Base-by-base conservation (phyloP, 1,140 invertebrate species). In the Drosophila kohkoa region DNA sequence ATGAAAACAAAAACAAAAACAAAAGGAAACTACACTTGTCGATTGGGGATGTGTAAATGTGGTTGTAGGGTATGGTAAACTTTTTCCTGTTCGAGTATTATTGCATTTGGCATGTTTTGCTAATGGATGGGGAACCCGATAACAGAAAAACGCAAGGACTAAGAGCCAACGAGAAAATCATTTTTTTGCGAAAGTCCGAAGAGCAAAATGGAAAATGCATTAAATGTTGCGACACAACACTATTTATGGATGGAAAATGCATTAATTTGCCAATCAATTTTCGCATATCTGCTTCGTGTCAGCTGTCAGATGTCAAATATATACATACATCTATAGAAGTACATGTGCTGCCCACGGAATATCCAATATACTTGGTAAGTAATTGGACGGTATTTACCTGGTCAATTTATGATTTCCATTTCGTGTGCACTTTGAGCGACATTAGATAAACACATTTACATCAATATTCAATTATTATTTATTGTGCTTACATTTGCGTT, bases 401-500 rank as follows among this genome's bases (percentile, higher is more conserved):
- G 67, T 82, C 68, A 79, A 70, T 79, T 77, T 74, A 68, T 79
- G 62, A 79, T 88, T 80, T 80, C 45, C 66, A 65, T 57, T 68
- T 52, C 16, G 15, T 16, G 52, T 16, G 52, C 68, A 58, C 35
- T 71, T 65, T 64, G 68, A 75, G 54, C 69, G 78, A 85, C 69
- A 78, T 35, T 25, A 38, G 69, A 79, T 81, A 87, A 74, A 87
- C 76, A 82, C 52, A 79, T 79, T 70, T 68, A 54, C 68, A 68
- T 68, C 57, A 68, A 82, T 66, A 67, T 82, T 32, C 30, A 71
- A 79, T 80, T 75, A 82, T 75, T 80, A 69, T 80, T 77, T 77
- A 82, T 83, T 74, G 55, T 87, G 83, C 73, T 83, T 80, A 83
- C 80, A 72, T 77, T 71, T 72, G 54, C 72, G 60, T 63, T 77